Evolutionary conservation across 2,113 vertebrate species (phyloP), one percentile per base, ranked within the genome.

Genomic region (Cepphus grylle): DNA sequence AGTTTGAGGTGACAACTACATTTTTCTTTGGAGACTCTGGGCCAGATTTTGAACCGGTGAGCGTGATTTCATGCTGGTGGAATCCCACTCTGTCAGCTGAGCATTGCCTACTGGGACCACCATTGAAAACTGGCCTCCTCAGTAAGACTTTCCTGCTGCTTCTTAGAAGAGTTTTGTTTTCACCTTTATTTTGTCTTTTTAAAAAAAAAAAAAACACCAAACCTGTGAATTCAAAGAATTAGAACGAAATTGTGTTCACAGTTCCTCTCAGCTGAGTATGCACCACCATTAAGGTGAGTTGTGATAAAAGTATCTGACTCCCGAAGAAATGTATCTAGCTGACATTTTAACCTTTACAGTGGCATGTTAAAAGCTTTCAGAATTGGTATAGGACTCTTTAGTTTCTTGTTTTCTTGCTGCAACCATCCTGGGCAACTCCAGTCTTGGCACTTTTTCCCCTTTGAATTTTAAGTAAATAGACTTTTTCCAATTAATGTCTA

Each of bases 51-150:
- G 47, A 47, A 12, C 43, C 86, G 30, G 5, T 47, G 53, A 43
- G 20, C 0, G 1, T 80, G 38, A 50, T 80, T 85, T 90, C 40
- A 25, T 63, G 53, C 34, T 67, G n/a, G 32, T 67, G 47, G n/a
- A 79, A 67, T 82, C 2, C 7, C 23, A 40, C 6, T 20, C 3
- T 6, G 23, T 45, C 36, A 45, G 23, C 29, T 91, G 86, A 83
- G 12, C 26, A 23, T 52, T 0, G 0, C 49, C 47, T 63, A 15
- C n/a, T 56, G 26, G 25, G 53, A 47, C 3, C 30, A 4, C 42
- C 45, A 27, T 59, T 61, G 40, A 78, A 88, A 90, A 72, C 55
- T 56, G 6, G 47, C 40, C 49, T 87, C 15, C 22, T 71, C 61
- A 36, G 42, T 56, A 71, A 59, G 34, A 71, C 34, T 49, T 66